phyloP scores from a whole-genome alignment of 2,888 invertebrate species.

The Andrena trimmerana region DNA sequence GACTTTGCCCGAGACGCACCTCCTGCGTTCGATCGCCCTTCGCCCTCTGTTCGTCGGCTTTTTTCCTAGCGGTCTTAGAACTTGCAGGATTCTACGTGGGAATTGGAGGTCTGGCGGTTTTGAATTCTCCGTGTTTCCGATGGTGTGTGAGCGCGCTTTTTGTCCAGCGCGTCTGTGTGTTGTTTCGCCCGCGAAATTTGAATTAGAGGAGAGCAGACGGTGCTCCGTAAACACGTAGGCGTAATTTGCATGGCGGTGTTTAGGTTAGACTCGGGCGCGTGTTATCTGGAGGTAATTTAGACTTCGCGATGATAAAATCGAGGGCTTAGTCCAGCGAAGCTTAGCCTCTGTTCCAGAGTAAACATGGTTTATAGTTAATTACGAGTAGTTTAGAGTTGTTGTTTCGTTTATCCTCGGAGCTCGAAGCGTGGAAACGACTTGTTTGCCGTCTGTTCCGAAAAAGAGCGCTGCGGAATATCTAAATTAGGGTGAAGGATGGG shows the following conservation, averaged over 20 bases:
- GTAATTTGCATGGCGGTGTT: too few relatives aligned
- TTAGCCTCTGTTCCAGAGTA: too few relatives aligned
- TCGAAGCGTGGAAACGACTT: not conserved
- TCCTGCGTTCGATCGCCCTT: conserved; percentile 1
- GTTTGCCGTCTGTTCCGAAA: not conserved
- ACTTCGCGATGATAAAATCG: too few relatives aligned
- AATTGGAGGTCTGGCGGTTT: not conserved
- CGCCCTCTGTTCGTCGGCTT: not conserved
- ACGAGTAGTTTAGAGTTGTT: too few relatives aligned
- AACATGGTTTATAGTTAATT: too few relatives aligned
- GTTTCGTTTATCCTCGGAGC: too few relatives aligned
- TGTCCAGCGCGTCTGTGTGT: not conserved
- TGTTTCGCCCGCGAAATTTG: not conserved
- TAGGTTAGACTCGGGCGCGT: too few relatives aligned
- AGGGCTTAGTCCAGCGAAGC: too few relatives aligned
- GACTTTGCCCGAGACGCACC: not conserved
- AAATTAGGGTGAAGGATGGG: not conserved
- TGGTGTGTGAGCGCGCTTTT: not conserved
- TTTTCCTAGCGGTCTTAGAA: not conserved
- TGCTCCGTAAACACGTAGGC: too few relatives aligned
- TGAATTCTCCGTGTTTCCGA: not conserved
- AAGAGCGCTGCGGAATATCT: not conserved
- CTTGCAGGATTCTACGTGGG: not conserved
- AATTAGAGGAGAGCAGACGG: too few relatives aligned
- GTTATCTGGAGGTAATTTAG: too few relatives aligned